Percentiles rank a stretch among this genome's conserved stretches.
These are phyloP conservation scores for Brachymystax lenok DNA, from an alignment of 2,797 vertebrate species.

Conservation along the genomic window DNA sequence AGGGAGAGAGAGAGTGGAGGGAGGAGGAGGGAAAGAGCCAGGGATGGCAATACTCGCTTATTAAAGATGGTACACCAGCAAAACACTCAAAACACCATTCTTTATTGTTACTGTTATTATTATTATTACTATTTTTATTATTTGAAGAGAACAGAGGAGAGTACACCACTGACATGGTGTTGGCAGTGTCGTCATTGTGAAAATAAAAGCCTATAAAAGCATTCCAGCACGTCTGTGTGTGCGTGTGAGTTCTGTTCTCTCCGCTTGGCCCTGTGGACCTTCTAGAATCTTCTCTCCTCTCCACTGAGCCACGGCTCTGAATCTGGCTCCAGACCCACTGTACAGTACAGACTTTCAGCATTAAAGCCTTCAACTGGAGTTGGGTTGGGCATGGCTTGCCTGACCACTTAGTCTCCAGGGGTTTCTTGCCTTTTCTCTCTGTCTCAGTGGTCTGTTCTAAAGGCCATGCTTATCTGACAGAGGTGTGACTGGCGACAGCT, in stretches of 20 bases:
- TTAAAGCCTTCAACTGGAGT: no score
- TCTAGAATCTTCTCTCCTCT: no score
- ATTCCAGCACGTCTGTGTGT: constrained; percentile 7
- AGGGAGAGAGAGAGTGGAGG: neutral
- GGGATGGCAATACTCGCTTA: constrained; percentile 27
- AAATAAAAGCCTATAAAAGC: constrained; percentile 12
- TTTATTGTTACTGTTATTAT: no score
- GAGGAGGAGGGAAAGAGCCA: neutral
- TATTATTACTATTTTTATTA: no score
- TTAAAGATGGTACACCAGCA: constrained; percentile 10
- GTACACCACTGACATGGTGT: constrained; percentile 20
- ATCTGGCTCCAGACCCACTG: no score
- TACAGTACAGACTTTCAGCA: no score
- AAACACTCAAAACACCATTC: neutral
- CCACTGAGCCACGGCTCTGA: no score
- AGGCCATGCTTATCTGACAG: no score
- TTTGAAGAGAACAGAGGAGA: constrained; percentile 6
- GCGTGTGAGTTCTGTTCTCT: constrained; percentile 26
- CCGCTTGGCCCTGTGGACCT: no score
- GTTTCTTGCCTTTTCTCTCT: neutral
- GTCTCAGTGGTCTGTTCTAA: neutral
- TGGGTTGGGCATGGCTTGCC: no score
- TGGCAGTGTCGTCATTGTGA: constrained; percentile 22
- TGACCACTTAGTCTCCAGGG: neutral
- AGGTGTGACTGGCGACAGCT: no score